These are phyloP conservation scores for Limanda limanda DNA, from an alignment of 2,113 vertebrate species.

Conservation along the genomic window DNA sequence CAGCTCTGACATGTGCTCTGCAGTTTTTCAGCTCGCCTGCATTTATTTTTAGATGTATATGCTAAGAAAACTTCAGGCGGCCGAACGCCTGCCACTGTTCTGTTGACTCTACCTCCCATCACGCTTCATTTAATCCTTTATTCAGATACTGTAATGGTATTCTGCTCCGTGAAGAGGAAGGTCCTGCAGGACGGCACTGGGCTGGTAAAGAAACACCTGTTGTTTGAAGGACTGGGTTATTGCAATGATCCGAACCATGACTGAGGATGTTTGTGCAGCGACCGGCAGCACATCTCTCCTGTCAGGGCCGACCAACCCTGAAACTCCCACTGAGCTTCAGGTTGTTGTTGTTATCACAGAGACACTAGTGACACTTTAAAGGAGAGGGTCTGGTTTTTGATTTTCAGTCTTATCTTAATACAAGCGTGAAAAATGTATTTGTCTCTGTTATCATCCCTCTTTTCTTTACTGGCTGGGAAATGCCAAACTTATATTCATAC, in stretches of 20 bases:
- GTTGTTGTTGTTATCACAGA: constrained; percentile 28
- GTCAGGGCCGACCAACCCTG: constrained; percentile 38
- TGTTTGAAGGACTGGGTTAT: constrained; percentile 55
- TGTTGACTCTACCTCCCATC: constrained; percentile 49
- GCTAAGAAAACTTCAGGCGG: constrained; percentile 38
- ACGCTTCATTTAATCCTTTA: constrained; percentile 48
- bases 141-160: constrained; percentile 39
- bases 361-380: background rate
- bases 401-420: background rate
- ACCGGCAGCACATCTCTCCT: constrained; percentile 44
- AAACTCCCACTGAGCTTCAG: constrained; percentile 46
- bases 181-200: constrained; percentile 22
- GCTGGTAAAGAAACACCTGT: constrained; percentile 60
- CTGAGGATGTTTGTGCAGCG: constrained; percentile 52
- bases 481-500: no score
- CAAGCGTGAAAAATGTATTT: background rate
- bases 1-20: constrained; percentile 51
- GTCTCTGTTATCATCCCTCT: background rate
- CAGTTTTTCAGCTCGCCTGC: constrained; percentile 46
- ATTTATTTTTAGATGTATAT: constrained; percentile 58
- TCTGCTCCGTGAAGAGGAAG: constrained; percentile 12
- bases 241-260: constrained; percentile 61
- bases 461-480: background rate
- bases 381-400: background rate
- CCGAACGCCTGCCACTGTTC: constrained; percentile 25